Conservation (phyloP, 2,113 vertebrate genomes). For the Acanthochromis polyacanthus region DNA sequence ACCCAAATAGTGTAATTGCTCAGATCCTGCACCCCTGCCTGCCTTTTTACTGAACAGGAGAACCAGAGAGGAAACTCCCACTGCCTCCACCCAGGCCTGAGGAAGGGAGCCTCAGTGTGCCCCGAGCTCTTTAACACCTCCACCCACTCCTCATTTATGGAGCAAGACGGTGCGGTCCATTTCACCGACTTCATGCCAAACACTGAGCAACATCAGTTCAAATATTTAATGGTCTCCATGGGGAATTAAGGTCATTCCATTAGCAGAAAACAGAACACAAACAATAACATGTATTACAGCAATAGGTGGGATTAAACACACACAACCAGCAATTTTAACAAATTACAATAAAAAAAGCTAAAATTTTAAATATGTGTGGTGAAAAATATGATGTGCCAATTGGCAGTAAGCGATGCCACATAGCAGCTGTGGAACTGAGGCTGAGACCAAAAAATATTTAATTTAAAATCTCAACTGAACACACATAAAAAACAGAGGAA, state of each 20-base stretch:
- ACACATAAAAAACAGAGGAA: neutral
- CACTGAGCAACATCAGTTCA: conserved; percentile 35
- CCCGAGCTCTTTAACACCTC: conserved; percentile 51
- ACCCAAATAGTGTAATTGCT: conserved; percentile 79
- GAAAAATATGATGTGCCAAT: neutral
- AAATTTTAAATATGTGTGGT: conserved; percentile 7
- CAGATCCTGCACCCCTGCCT: conserved; percentile 66
- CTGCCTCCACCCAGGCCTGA: conserved; percentile 22
- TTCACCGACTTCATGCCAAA: conserved; percentile 43
- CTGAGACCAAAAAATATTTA: no score
- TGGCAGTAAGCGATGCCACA: neutral
- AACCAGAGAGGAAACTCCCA: conserved; percentile 45
- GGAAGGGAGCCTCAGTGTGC: conserved; percentile 46
- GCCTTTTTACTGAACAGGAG: conserved; percentile 71
- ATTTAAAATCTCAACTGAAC: neutral
- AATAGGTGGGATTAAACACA: conserved; percentile 12
- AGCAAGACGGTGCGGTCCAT: neutral
- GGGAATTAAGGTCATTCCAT: conserved; percentile 32
- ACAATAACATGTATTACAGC: conserved; percentile 20
- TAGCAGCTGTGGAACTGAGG: no score
- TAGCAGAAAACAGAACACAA: conserved; percentile 15
- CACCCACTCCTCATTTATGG: conserved; percentile 11
- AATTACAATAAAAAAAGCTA: conserved; percentile 17
- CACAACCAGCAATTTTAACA: conserved; percentile 6
- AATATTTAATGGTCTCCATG: conserved; percentile 39